Conservation (phyloP, 2,113 vertebrate genomes). For the Scomber colias region DNA sequence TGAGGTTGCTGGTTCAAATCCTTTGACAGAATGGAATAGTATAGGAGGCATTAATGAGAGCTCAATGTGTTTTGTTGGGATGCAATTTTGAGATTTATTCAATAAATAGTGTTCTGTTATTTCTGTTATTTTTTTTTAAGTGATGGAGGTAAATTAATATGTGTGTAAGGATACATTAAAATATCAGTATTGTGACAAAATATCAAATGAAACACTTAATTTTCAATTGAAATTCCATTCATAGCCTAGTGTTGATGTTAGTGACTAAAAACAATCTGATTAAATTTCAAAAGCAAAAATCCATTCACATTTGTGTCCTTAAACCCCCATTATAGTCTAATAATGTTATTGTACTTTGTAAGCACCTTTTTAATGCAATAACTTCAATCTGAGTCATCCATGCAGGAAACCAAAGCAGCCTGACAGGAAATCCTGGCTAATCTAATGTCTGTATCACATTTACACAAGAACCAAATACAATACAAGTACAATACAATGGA, state of each 20-base stretch:
- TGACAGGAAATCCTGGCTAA: constrained; percentile 58
- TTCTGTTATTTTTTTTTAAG: background rate
- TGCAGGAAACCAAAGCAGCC: constrained; percentile 53
- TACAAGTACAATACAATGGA: background rate
- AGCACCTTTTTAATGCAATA: background rate
- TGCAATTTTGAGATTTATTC: background rate
- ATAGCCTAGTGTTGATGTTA: background rate
- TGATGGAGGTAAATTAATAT: background rate
- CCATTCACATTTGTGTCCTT: background rate
- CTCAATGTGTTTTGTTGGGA: background rate
- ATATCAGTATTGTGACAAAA: too few species aligned
- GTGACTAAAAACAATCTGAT: background rate
- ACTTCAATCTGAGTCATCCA: constrained; percentile 36
- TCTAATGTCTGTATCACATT: constrained; percentile 57
- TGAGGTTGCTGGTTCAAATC: constrained; percentile 13
- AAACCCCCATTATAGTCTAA: background rate
- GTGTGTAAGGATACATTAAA: too few species aligned
- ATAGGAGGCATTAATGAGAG: background rate
- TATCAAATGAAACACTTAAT: too few species aligned
- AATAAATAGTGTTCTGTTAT: too few species aligned
- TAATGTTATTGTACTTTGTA: background rate
- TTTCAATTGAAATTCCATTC: background rate
- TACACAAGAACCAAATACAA: constrained; percentile 21
- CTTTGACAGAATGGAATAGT: background rate
- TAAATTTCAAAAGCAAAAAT: background rate